Evolutionary conservation across 2,797 vertebrate species (phyloP), one percentile per base, ranked within the genome.

Genomic region (Poecilia picta): DNA sequence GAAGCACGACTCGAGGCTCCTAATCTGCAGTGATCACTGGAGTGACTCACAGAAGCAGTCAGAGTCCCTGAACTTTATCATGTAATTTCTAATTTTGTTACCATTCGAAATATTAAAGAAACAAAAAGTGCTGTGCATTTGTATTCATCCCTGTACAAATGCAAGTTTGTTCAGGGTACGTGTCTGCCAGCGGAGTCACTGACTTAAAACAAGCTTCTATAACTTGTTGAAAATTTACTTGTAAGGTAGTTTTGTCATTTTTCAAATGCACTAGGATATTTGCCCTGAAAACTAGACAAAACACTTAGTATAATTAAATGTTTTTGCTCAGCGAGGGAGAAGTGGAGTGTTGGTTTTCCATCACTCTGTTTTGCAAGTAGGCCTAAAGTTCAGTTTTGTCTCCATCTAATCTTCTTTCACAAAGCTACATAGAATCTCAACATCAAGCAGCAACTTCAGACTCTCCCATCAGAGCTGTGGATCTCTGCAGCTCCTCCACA

Each of bases 11-110:
- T 78, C 66, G 46, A 4, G 77, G 78, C 75, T 77, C 82, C 82
- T 90, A 68, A 84, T 88, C 84, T 82, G 73, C 10, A 2, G 75
- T 25, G 28, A 81, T 80, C 36, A 68, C 10, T 66, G 64, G 8
- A 39, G 4, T 25, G 66, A 4, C 23, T 68, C 41, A 5, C 39
- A 5, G 15, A 59, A 59, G 57, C 31, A 59, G 57, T 31, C 28
- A 5, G 39, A 39, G 33, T 8, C 20, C 64, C 39, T 39, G 4
- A 43, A 41, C 39, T 41, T 70, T 15, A 43, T 66, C 33, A 39
- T 18, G 13, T 31, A 39, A 8, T 66, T 66, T 66, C 36, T 36
- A 66, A 36, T 23, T 20, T 39, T 36, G 18, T 66, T 66, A 39
- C 16, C 23, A 41, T 23, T 66, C 8, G 39, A 66, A 36, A 57